Base-by-base conservation (phyloP, 1,140 invertebrate species). In the Eriosoma lanigerum region DNA sequence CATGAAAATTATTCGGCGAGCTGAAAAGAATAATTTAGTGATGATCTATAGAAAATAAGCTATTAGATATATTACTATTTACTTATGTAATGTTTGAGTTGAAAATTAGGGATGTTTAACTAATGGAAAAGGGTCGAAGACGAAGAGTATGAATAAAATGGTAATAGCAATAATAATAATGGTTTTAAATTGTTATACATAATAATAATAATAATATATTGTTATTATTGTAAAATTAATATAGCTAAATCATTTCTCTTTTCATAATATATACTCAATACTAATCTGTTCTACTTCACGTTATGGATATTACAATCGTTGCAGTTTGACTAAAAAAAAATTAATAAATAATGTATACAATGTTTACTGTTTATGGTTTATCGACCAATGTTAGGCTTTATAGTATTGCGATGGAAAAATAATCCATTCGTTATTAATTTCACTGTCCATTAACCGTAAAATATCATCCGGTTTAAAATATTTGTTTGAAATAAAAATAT, bases 341-440 rank as follows among this genome's bases (percentile, higher is more conserved):
- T n/a, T n/a, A n/a, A n/a, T n/a, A n/a, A n/a, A n/a, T n/a, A n/a
- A 50, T 38, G 21, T 50, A 52, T 52, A 50, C 29, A 52, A 72
- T 52, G 52, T 54, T 54, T n/a, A n/a, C 52, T 52, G n/a, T 62
- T 26, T 62, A 60, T 44, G 29, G n/a, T 62, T 26, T 62, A 60
- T 44, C 26, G 46, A 29, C 8, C 21, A 4, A 29, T 72, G 17
- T 29, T 72, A 13, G 1, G 29, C 0, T 26, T 50, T 72, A 52
- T 29, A 48, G 1, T 1, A 21, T 12, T 19, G 24, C 9, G 9
- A n/a, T 13, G 24, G 6, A 8, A 19, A 26, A 24, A 68, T 19
- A 70, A 50, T 29, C 24, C 17, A 50, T 70, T 70, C 9, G 8
- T 32, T 46, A 46, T 46, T 66, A 17, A 21, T 68, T 46, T 68